Evolutionary conservation across 1,140 invertebrate genomes (phyloP), one percentile per base, ranked within the genome.

Genomic region (Calosoma granatense): DNA sequence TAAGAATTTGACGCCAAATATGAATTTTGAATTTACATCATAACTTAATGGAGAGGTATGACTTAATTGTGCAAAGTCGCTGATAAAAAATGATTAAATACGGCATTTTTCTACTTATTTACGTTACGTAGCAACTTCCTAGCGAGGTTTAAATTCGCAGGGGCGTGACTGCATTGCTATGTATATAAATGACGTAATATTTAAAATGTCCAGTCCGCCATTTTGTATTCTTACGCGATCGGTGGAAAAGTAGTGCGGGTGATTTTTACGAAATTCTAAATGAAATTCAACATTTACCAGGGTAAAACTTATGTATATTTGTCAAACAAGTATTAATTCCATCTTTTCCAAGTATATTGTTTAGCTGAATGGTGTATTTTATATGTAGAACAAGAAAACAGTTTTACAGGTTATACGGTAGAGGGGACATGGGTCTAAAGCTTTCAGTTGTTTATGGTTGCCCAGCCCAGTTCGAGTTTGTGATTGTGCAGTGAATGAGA

Each of bases 401-500:
- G 17, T 47, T 47, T 47, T 47, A 47, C 41, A 47, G 41, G 41
- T 47, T 47, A 47, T 47, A 47, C 9, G 4, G 41, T 47, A 47
- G 41, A 47, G 41, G 41, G 41, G 41, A 17, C 6, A 47, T 17
- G n/a, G n/a, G 15, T 47, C 17, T 15, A 53, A 2, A 39, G 30
- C 11, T 41, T 30, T 56, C 36, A 41, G 55, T 56, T 56, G 55
- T 56, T 56, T 56, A 56, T 56, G 55, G 55, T 43, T 30, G 55
- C 55, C 55, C 55, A 56, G 30, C 55, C 55, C 55, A 56, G 55
- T 47, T 56, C 30, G 55, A 47, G 41, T 47, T 39, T 56, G 55
- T 56, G 55, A 21, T 47, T 56, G 55, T 56, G 55, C 64, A 67
- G 68, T 68, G 68, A 63, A 68, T 68, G 65, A 61, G 47, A 17